Evolutionary conservation across 2,888 invertebrate species (phyloP).

Genomic region (Dasypogon diadema): DNA sequence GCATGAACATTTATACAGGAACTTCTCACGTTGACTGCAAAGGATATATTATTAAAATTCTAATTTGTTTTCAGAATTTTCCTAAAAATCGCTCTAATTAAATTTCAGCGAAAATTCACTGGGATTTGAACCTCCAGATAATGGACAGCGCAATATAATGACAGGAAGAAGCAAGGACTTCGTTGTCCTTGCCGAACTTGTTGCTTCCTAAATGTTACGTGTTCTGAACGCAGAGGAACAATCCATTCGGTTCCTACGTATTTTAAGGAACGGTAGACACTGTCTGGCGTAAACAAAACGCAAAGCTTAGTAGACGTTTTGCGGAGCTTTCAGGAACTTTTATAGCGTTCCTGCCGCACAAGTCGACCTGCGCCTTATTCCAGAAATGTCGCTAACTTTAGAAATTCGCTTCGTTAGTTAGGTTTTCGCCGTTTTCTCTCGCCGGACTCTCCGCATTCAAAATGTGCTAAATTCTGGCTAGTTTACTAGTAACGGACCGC

Average conservation of each 20-base stretch:
- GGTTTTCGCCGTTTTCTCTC: slow-evolving; percentile 50
- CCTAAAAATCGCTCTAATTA: too few species aligned
- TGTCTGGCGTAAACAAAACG: not conserved
- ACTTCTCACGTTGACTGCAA: too few species aligned
- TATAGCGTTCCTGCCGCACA: slow-evolving; percentile 18
- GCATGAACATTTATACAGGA: too few species aligned
- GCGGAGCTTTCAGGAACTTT: slow-evolving; percentile 12
- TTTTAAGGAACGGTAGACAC: slow-evolving; percentile 20
- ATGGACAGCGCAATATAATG: not conserved
- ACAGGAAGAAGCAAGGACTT: slow-evolving; percentile 3
- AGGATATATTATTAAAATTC: too few species aligned
- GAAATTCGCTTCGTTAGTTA: slow-evolving; percentile 46
- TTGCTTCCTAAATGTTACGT: slow-evolving; percentile 1
- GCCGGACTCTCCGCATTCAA: slow-evolving; percentile 15
- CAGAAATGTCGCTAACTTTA: not conserved
- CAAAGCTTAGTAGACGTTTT: slow-evolving; percentile 17
- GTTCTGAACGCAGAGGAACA: not conserved
- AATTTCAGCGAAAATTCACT: too few species aligned
- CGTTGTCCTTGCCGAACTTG: slow-evolving; percentile 21
- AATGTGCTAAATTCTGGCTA: slow-evolving; percentile 12
- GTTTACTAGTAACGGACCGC: slow-evolving; percentile 30
- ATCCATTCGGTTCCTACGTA: not conserved
- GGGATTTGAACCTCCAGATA: too few species aligned
- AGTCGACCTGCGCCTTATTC: slow-evolving; percentile 35
- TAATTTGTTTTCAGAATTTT: too few species aligned